Evolutionary conservation across 2,888 invertebrate genomes (phyloP), one percentile per base, ranked within the genome.

Genomic region (Oeneis ivallda): DNA sequence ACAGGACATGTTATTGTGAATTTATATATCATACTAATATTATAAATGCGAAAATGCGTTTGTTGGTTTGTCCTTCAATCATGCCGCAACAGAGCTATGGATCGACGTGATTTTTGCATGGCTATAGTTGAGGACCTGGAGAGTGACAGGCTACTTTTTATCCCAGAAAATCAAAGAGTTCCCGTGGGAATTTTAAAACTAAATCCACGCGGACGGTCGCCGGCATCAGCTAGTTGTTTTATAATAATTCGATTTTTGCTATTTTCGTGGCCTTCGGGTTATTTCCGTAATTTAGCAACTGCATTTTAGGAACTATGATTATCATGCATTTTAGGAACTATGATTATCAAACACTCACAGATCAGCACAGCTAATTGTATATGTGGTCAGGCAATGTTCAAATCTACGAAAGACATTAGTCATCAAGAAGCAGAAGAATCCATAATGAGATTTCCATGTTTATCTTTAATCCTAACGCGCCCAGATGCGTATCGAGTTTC

Each of bases 401-500:
- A 4, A 10, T 19, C 49, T 13, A 26, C 11, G 4, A 6, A 2
- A 50, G 45, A 50, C 26, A 19, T 41, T 11, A n/a, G 26, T 47
- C 45, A 69, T 86, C 80, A 85, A 13, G 85, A 74, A 4, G 85
- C 82, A 0, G 92, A 92, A 0, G 92, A 92, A 74, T 98, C 98
- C 93, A 97, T 94, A 53, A 98, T 91, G 1, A 98, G 93, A 75
- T 95, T 94, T 0, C 98, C 98, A 73, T 95, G 94, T 77, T 94
- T 94, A 84, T 98, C 97, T 86, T 97, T 98, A 63, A 98, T 93
- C 61, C 98, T 93, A 26, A 98, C 93, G 63, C 98, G 93, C 1
- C 98, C 98, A 74, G 96, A 96, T 0, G 96, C 94, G 83, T 98
- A 98, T n/a, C 96, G 93, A 0, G 98, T 98, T 87, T 98, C 98